Evolutionary conservation across 2,888 invertebrate species (phyloP).

Genomic region (Tinea pellionella): DNA sequence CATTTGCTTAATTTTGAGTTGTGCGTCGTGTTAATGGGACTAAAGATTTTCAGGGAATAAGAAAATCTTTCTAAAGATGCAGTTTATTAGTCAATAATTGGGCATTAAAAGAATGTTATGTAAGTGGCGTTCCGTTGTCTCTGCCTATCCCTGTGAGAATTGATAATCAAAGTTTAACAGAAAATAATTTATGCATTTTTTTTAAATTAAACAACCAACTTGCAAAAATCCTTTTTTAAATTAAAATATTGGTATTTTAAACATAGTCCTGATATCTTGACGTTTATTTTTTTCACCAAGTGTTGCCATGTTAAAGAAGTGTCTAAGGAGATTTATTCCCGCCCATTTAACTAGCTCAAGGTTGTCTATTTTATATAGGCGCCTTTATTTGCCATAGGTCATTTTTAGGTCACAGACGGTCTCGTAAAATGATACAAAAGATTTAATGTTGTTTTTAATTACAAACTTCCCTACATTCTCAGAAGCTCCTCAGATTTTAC

Average conservation of each 20-base stretch:
- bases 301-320: conserved; percentile 44
- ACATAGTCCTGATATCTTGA: conserved; percentile 29
- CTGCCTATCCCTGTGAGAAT: too few relatives aligned
- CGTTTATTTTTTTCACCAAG: conserved; percentile 28
- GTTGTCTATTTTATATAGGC: conserved; percentile 48
- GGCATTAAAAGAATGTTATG: too few relatives aligned
- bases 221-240: too few relatives aligned
- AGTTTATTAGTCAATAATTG: too few relatives aligned
- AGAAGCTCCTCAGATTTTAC: too few relatives aligned
- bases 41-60: conserved; percentile 27
- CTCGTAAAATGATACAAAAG: conserved; percentile 24
- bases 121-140: too few relatives aligned
- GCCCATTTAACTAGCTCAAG: conserved; percentile 63
- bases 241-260: too few relatives aligned
- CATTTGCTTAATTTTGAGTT: conserved; percentile 33
- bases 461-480: too few relatives aligned
- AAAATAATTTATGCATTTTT: too few relatives aligned
- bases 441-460: not conserved
- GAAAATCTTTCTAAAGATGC: too few relatives aligned
- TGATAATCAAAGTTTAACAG: too few relatives aligned
- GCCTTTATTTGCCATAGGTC: conserved; percentile 57
- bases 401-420: conserved; percentile 48
- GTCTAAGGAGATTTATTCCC: conserved; percentile 43
- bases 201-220: too few relatives aligned
- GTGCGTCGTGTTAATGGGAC: not conserved